Evolutionary conservation across 2,888 invertebrate species (phyloP), one percentile per base, ranked within the genome.

Genomic region (Rhamnusium bicolor): DNA sequence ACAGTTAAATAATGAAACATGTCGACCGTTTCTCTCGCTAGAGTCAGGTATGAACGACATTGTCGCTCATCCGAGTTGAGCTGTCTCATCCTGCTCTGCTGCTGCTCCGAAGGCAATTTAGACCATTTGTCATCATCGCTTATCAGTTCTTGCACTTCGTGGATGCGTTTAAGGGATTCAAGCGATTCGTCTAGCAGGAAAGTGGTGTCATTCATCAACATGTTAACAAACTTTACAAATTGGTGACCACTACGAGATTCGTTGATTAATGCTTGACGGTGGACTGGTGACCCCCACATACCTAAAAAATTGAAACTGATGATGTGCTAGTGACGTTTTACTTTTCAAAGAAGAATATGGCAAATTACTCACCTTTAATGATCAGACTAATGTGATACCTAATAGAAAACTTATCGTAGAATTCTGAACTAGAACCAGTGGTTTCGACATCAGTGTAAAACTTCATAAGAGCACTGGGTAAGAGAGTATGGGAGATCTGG

Each of bases 401-500:
- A 83, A 99, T 99, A 10, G 97, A 97, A 89, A 99, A 99, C 89
- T 99, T 99, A 89, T 99, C 99, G 86, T 98, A 99, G 89, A 99
- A 99, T 89, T 99, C 99, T 40, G 97, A 97, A 88, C 96, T 97
- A 81, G 98, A 96, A 8, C 99, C 99, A 8, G 98, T 99, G 10
- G 96, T 96, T 90, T 99, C 99, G 69, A 98, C 96, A 84, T 98
- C 98, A 82, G 98, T 97, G 89, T 99, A 99, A 90, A 99, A 99
- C 89, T 96, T 96, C 97, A 99, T 98, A 47, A 99, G 91, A 16
- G 95, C 94, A 80, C 96, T 94, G 0, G 98, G 96, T 73, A 99
- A 90, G 72, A 92, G 91, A 2, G 93, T 93, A 83, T 95, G 94
- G 5, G 96, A 94, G 75, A 97, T 90, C 66, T 95, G 95, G 87